Evolutionary conservation across 2,113 vertebrate species (phyloP).

Genomic region (Myodes glareolus): DNA sequence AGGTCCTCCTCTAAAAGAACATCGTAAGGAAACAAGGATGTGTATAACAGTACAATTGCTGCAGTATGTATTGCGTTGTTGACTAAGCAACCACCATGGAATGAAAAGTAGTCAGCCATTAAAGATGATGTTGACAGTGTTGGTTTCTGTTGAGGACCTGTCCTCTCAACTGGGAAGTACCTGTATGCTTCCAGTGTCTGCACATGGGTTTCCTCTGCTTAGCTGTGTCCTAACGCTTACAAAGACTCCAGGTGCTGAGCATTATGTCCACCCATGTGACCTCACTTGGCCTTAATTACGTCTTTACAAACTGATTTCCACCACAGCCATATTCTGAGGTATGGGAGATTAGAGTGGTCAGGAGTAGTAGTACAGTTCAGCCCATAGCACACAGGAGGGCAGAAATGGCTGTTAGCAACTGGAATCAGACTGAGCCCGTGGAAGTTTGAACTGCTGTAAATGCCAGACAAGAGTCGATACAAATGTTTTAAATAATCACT

Average conservation of each 20-base stretch:
- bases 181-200: not conserved
- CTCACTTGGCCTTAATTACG: slow-evolving; percentile 30
- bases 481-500: not conserved
- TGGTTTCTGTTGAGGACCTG: not conserved
- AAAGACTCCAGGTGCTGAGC: not conserved
- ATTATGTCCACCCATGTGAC: not conserved
- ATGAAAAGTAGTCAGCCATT: not conserved
- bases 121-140: not conserved
- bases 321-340: not conserved
- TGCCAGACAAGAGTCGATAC: not conserved
- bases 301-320: not conserved
- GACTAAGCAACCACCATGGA: not conserved
- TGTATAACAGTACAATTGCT: not conserved
- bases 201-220: not conserved
- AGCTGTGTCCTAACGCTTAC: not conserved
- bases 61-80: slow-evolving; percentile 22
- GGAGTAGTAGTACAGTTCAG: not conserved
- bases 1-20: slow-evolving; percentile 23
- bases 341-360: not conserved
- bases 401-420: not conserved
- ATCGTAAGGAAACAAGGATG: slow-evolving; percentile 32
- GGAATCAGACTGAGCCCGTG: not conserved
- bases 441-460: not conserved
- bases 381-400: not conserved
- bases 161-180: not conserved